A percentile compares a stretch with the other conserved stretches of the same genome.
Conservation (phyloP, 2,797 vertebrate genomes). For the Kryptopterus vitreolus region DNA sequence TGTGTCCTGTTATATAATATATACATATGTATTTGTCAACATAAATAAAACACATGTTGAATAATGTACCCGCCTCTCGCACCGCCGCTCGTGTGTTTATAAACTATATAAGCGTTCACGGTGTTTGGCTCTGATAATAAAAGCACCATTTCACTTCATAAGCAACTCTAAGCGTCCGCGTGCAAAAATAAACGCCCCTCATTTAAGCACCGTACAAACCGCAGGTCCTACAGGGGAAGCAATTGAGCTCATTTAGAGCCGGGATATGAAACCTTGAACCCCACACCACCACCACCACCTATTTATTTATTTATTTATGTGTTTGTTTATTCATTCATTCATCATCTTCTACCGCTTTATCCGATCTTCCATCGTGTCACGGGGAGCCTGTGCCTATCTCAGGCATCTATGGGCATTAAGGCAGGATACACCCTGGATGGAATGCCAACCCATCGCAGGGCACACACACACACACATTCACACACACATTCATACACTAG, state of each 20-base stretch:
- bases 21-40: neutral
- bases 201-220: slow-evolving; percentile 27
- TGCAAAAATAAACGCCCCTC: slow-evolving; percentile 23
- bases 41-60: neutral
- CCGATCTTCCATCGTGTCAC: too few relatives aligned
- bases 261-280: neutral
- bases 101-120: slow-evolving; percentile 1
- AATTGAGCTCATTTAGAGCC: neutral
- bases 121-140: slow-evolving; percentile 33
- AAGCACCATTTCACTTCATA: slow-evolving; percentile 47
- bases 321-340: too few relatives aligned
- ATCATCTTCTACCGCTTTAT: too few relatives aligned
- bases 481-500: too few relatives aligned
- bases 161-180: slow-evolving; percentile 22
- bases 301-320: too few relatives aligned
- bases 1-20: too few relatives aligned
- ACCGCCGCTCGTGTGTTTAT: neutral
- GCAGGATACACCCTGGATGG: too few relatives aligned
- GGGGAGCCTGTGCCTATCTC: too few relatives aligned
- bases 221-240: neutral
- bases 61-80: neutral
- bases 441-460: too few relatives aligned
- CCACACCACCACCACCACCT: too few relatives aligned
- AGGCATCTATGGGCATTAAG: too few relatives aligned
- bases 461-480: too few relatives aligned